Percentiles rank a stretch among this genome's conserved stretches.
These are phyloP conservation scores for Pseudomyrmex dendroicus DNA, from an alignment of 1,140 invertebrate species.

Conservation along the genomic window DNA sequence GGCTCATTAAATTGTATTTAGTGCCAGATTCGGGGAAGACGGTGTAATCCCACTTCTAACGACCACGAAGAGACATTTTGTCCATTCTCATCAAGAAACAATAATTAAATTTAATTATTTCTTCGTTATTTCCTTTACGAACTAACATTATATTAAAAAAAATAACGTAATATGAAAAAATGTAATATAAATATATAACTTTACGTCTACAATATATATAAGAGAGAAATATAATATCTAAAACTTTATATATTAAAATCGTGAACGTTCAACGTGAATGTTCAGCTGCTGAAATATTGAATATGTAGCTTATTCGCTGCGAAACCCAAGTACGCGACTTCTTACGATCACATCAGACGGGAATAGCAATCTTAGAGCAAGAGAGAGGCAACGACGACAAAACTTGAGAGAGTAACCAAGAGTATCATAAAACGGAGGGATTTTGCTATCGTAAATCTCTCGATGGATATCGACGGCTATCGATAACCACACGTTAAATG, in stretches of 20 bases:
- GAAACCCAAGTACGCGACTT: neutral
- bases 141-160: neutral
- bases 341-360: slow-evolving; percentile 10
- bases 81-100: slow-evolving; percentile 46
- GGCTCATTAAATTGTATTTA: slow-evolving; percentile 72
- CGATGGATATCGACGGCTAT: slow-evolving; percentile 58
- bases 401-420: slow-evolving; percentile 56
- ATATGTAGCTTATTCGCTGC: neutral
- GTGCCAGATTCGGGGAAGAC: slow-evolving; percentile 50
- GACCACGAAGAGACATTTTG: slow-evolving; percentile 38
- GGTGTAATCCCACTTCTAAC: slow-evolving; percentile 63
- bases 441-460: slow-evolving; percentile 63
- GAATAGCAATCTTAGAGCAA: slow-evolving; percentile 44
- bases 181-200: neutral
- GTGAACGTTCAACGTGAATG: neutral
- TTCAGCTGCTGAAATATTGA: neutral
- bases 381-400: slow-evolving; percentile 32
- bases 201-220: too few species aligned
- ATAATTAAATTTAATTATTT: slow-evolving; percentile 63
- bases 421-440: slow-evolving; percentile 52
- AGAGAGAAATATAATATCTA: too few species aligned
- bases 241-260: neutral
- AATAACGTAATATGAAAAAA: neutral
- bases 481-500: slow-evolving; percentile 71
- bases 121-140: slow-evolving; percentile 8